phyloP scores from a whole-genome alignment of 2,797 vertebrate genomes.

The Acrossocheilus wenchowensis region DNA sequence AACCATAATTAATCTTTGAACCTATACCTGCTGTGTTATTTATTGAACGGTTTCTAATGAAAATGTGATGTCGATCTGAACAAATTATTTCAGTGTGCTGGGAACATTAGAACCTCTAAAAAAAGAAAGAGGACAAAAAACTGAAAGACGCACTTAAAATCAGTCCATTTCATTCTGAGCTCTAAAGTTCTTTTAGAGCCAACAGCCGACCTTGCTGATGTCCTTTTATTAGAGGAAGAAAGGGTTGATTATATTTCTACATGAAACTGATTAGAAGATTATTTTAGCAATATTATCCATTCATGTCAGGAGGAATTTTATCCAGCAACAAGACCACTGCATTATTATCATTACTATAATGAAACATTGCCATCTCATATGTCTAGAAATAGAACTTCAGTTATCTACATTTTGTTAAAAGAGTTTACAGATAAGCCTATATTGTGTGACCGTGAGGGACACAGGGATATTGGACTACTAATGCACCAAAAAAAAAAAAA shows the following conservation, averaged over 20 bases:
- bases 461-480: not conserved
- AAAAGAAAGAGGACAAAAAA: not conserved
- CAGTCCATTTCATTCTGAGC: not conserved
- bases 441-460: not conserved
- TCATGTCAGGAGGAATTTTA: not conserved
- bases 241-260: conserved; percentile 18
- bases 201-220: not conserved
- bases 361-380: not conserved
- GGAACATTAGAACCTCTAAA: not conserved
- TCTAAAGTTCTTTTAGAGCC: not conserved
- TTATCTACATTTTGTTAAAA: not conserved
- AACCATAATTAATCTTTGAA: conserved; percentile 9
- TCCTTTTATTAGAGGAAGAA: conserved; percentile 10
- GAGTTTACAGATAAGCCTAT: not conserved
- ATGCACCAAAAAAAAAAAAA: not conserved
- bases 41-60: not conserved
- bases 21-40: not conserved
- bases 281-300: not conserved
- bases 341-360: conserved; percentile 8
- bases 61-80: not conserved
- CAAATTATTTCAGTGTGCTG: not conserved
- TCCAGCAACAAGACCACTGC: not conserved
- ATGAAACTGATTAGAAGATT: conserved; percentile 21
- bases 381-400: not conserved
- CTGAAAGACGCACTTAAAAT: not conserved